Percentiles rank a stretch among this genome's conserved stretches.
Evolutionary conservation across 2,113 vertebrate species (phyloP).

Genomic region (Cyphomyrus plagiostoma): DNA sequence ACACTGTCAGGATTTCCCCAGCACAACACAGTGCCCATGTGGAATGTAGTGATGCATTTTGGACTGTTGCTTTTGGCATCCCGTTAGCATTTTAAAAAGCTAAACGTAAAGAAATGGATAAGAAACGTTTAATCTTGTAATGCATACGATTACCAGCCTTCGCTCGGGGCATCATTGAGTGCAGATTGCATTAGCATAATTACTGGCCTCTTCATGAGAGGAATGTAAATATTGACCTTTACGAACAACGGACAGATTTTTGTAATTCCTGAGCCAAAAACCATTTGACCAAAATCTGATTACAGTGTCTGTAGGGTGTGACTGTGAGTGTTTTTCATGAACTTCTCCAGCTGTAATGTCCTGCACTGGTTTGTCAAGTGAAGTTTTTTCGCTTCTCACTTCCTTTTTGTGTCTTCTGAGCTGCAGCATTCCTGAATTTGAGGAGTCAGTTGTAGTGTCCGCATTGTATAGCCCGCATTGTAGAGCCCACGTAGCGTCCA

Average conservation of each 20-base stretch:
- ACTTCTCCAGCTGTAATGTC: background rate
- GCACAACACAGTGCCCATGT: background rate
- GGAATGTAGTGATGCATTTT: background rate
- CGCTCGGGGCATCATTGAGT: slow-evolving; percentile 32
- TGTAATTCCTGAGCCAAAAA: background rate
- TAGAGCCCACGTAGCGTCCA: background rate
- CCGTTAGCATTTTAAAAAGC: background rate
- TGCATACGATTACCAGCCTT: slow-evolving; percentile 32
- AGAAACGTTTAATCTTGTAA: slow-evolving; percentile 20
- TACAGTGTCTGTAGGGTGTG: background rate
- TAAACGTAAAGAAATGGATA: background rate
- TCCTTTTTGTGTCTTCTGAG: background rate
- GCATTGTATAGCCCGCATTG: too few species aligned
- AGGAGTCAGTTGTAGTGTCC: background rate
- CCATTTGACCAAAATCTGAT: background rate
- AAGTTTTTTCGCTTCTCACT: background rate
- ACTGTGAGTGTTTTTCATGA: background rate
- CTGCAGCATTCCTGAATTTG: too few species aligned
- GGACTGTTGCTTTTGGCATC: background rate
- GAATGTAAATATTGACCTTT: slow-evolving; percentile 55
- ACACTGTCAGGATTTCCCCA: background rate
- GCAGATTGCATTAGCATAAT: slow-evolving; percentile 47
- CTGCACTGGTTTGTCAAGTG: background rate
- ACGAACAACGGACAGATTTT: background rate
- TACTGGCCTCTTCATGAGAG: slow-evolving; percentile 41